These are phyloP conservation scores for Pantherophis vulpinus DNA, from an alignment of 2,797 vertebrate genomes.

Conservation along the genomic window DNA sequence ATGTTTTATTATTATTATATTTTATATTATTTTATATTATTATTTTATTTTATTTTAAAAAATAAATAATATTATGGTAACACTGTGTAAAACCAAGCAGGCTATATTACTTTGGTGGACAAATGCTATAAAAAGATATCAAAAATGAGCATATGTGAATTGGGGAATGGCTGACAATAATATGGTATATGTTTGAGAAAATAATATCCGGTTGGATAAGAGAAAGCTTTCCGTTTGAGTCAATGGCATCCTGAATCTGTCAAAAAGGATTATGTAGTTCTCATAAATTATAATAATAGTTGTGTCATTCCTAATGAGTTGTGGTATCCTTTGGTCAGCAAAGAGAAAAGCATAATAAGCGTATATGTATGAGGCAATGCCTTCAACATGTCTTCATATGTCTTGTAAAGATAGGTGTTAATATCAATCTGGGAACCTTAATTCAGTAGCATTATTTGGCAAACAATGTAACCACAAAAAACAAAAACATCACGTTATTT, in stretches of 20 bases:
- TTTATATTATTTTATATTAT: too few species aligned
- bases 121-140: background rate
- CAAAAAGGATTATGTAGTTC: conserved; percentile 50
- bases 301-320: conserved; percentile 43
- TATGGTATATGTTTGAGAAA: conserved; percentile 24
- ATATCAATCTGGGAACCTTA: conserved; percentile 30
- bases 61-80: background rate
- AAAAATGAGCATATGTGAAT: background rate
- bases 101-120: background rate
- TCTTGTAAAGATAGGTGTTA: conserved; percentile 40
- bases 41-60: background rate
- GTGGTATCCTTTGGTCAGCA: conserved; percentile 58
- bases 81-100: background rate
- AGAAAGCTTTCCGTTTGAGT: conserved; percentile 39
- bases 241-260: conserved; percentile 45
- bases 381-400: conserved; percentile 45
- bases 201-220: conserved; percentile 39
- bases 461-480: conserved; percentile 46
- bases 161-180: conserved; percentile 8
- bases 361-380: conserved; percentile 27
- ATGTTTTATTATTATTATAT: too few species aligned
- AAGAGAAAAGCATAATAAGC: conserved; percentile 57
- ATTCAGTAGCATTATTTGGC: conserved; percentile 46
- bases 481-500: background rate
- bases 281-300: conserved; percentile 58